Conservation (phyloP, 2,797 vertebrate species). For the Anguilla anguilla region DNA sequence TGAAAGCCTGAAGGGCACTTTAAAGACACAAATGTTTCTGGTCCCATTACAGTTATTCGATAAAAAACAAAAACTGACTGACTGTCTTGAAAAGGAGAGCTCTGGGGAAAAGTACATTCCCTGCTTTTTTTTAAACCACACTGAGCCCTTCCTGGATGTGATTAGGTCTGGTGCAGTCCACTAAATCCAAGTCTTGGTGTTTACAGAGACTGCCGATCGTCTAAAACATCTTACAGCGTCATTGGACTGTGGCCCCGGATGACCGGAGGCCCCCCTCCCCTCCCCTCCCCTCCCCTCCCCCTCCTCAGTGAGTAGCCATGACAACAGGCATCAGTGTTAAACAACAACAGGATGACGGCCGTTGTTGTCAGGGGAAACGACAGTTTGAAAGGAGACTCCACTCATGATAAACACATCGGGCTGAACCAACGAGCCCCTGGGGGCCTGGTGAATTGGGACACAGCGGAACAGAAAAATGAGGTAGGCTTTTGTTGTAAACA, state of each 20-base stretch:
- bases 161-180: background rate
- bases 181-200: background rate
- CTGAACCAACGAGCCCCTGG: conserved; percentile 52
- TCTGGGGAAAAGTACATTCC: background rate
- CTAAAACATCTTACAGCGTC: background rate
- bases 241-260: background rate
- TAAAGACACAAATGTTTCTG: background rate
- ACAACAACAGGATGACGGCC: conserved; percentile 6
- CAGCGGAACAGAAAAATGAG: conserved; percentile 77
- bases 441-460: conserved; percentile 71
- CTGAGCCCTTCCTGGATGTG: background rate
- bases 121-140: background rate
- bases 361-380: conserved; percentile 12
- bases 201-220: background rate
- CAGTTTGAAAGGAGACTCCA: background rate
- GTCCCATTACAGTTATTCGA: background rate
- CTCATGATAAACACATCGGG: background rate
- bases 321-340: conserved; percentile 18
- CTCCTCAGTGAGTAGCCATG: conserved; percentile 15
- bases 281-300: background rate
- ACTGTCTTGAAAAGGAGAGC: background rate
- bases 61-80: background rate
- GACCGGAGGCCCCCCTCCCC: background rate
- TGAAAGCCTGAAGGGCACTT: background rate
- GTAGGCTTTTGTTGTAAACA: conserved; percentile 86